Evolutionary conservation across 2,888 invertebrate species (phyloP).

Genomic region (Hetaerina titia): DNA sequence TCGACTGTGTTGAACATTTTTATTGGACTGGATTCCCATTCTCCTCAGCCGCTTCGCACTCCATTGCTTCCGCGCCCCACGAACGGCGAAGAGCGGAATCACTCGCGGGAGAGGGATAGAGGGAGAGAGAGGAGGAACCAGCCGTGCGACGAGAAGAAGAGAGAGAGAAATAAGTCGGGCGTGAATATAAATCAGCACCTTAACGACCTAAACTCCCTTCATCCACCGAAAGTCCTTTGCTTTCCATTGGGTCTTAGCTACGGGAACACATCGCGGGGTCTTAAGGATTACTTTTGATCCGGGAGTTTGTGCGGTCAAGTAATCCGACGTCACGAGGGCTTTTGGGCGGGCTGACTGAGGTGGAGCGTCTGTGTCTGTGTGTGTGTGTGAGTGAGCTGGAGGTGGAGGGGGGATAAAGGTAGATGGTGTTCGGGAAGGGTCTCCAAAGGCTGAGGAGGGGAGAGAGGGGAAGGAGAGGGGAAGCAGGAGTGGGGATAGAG

Average conservation of each 20-base stretch:
- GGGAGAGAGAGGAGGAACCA: not conserved
- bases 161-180: constrained; percentile 37
- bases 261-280: constrained; percentile 54
- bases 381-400: not conserved
- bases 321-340: constrained; percentile 48
- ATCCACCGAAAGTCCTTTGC: constrained; percentile 60
- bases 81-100: not conserved
- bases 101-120: not conserved
- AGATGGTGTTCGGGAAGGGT: not conserved
- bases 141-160: not conserved
- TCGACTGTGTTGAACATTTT: not conserved
- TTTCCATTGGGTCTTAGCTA: constrained; percentile 61
- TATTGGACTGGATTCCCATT: not conserved
- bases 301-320: constrained; percentile 65
- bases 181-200: constrained; percentile 61
- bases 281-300: constrained; percentile 66
- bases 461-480: not conserved
- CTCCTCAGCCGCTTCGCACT: not conserved
- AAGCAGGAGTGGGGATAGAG: not conserved
- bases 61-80: not conserved
- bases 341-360: not conserved
- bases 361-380: not conserved
- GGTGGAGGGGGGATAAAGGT: not conserved
- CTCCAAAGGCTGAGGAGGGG: not conserved
- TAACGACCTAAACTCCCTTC: constrained; percentile 64